Conservation (phyloP, 1,140 invertebrate genomes). For the Hyles vespertilio region DNA sequence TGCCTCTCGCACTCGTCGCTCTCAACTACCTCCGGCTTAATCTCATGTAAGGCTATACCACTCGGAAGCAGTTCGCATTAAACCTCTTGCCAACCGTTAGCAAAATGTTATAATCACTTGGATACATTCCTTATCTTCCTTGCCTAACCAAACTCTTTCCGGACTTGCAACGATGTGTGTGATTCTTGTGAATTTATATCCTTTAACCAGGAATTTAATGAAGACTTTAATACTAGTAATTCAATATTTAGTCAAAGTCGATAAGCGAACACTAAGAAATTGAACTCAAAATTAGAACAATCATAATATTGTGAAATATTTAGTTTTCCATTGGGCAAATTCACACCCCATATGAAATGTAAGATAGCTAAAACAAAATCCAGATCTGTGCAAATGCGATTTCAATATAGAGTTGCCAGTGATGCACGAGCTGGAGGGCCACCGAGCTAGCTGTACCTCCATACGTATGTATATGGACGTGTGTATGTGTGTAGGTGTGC, state of each 20-base stretch:
- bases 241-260: no score
- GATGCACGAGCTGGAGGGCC: slow-evolving; percentile 49
- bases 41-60: slow-evolving; percentile 67
- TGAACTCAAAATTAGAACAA: no score
- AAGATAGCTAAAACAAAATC: slow-evolving; percentile 41
- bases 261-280: no score
- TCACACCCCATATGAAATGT: not conserved
- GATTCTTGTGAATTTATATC: no score
- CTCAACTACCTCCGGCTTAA: slow-evolving; percentile 60
- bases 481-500: slow-evolving; percentile 44
- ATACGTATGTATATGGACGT: slow-evolving; percentile 68
- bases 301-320: no score
- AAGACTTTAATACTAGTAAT: no score
- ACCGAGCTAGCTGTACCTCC: slow-evolving; percentile 21
- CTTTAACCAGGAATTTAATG: no score
- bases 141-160: no score
- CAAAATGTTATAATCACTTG: slow-evolving; percentile 19
- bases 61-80: slow-evolving; percentile 54
- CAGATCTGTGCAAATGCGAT: slow-evolving; percentile 59
- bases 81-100: slow-evolving; percentile 43
- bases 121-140: no score
- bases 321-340: no score
- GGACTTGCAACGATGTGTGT: no score
- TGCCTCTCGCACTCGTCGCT: slow-evolving; percentile 35
- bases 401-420: slow-evolving; percentile 48